Conservation (phyloP, 2,113 vertebrate species). For the Proteles cristata region DNA sequence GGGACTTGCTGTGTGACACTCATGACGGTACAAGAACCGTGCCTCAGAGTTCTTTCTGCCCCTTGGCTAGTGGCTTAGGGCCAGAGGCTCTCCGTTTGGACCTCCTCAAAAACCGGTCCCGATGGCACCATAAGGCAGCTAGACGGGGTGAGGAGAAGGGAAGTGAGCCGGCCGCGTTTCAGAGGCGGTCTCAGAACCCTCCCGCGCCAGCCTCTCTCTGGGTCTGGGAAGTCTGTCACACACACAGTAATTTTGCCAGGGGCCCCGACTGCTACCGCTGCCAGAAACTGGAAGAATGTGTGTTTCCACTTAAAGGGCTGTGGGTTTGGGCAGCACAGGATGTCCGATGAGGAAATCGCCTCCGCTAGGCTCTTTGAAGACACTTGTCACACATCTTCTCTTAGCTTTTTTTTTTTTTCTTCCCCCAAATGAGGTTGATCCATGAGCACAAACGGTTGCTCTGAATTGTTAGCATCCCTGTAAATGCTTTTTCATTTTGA, state of each 20-base stretch:
- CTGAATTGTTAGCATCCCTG: neutral
- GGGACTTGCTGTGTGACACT: neutral
- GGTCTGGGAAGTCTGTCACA: neutral
- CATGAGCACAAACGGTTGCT: neutral
- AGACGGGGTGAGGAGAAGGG: neutral
- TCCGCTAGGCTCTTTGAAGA: neutral
- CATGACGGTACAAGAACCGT: neutral
- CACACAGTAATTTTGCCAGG: neutral
- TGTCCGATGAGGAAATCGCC: slow-evolving; percentile 51
- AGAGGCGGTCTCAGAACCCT: neutral
- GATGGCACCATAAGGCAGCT: neutral
- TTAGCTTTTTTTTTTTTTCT: slow-evolving; percentile 41
- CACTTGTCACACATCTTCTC: neutral
- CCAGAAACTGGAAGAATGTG: slow-evolving; percentile 38
- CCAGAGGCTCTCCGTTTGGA: neutral
- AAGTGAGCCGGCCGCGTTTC: neutral
- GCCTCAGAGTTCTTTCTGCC: neutral
- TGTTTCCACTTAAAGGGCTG: neutral
- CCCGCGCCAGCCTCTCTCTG: neutral
- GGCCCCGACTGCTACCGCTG: neutral
- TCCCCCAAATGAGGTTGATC: fast-evolving
- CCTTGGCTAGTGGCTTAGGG: neutral
- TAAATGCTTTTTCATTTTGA: neutral
- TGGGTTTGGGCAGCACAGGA: slow-evolving; percentile 10
- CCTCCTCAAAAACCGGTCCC: neutral